phyloP scores from a whole-genome alignment of 2,797 vertebrate genomes.

The Malurus leucopterus region DNA sequence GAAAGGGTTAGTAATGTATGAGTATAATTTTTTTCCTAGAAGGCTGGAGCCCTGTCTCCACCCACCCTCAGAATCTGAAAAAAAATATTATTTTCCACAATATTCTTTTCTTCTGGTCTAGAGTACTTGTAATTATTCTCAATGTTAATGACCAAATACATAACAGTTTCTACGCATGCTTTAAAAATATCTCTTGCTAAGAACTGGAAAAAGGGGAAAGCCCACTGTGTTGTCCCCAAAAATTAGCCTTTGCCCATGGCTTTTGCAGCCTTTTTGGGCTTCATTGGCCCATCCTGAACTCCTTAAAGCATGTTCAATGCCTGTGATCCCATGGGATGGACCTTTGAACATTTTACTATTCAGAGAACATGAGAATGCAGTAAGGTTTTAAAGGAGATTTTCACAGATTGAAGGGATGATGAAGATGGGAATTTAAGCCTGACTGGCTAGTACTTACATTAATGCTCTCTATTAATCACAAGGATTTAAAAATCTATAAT shows the following conservation, averaged over 20 bases:
- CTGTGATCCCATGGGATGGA: not conserved
- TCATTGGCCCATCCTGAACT: not conserved
- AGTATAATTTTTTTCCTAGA: not conserved
- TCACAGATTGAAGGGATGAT: not conserved
- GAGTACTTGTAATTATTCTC: not conserved
- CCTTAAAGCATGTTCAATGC: not conserved
- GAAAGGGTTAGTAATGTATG: not conserved
- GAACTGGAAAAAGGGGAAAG: not conserved
- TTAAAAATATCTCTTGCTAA: not conserved
- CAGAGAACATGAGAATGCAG: not conserved
- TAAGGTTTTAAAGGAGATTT: not conserved
- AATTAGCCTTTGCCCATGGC: not conserved
- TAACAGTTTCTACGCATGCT: not conserved
- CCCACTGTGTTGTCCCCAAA: not conserved
- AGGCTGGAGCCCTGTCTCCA: not conserved
- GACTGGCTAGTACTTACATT: not conserved
- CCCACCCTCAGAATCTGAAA: not conserved
- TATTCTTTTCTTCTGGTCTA: not conserved
- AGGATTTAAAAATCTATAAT: not conserved
- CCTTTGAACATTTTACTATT: not conserved
- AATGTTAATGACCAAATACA: fast-evolving
- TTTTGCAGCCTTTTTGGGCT: not conserved
- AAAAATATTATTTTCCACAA: not conserved
- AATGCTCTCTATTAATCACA: not conserved
- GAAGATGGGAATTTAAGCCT: not conserved